phyloP scores from a whole-genome alignment of 2,888 invertebrate species.

The Acheta domesticus region DNA sequence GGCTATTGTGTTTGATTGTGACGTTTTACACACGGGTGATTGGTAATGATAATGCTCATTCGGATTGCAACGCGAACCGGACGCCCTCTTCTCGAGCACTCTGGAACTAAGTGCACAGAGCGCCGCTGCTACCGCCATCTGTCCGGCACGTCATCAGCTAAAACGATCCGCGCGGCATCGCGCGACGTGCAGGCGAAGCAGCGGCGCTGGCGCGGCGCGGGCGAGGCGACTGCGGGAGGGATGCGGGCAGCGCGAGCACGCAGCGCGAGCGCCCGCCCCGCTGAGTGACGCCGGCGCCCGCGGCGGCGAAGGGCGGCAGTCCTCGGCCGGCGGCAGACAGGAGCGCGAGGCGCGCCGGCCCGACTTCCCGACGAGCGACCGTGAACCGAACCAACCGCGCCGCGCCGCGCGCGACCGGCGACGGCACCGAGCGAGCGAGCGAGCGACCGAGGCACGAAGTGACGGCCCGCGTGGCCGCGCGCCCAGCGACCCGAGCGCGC shows the following conservation, averaged over 20 bases:
- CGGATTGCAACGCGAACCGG: too few species aligned
- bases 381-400: background rate
- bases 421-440: background rate
- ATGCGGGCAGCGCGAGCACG: background rate
- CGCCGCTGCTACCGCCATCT: too few species aligned
- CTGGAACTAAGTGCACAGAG: too few species aligned
- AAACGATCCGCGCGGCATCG: background rate
- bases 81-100: too few species aligned
- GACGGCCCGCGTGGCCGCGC: conserved; percentile 46
- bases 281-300: conserved; percentile 2
- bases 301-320: conserved; percentile 12
- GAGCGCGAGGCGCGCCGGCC: background rate
- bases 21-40: too few species aligned
- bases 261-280: background rate
- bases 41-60: too few species aligned
- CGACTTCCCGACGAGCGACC: conserved; percentile 2
- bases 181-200: background rate
- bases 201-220: background rate
- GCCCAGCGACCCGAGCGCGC: conserved; percentile 48
- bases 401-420: background rate
- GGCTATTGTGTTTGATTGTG: too few species aligned
- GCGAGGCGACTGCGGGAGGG: conserved; percentile 9
- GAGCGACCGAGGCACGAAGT: conserved; percentile 37
- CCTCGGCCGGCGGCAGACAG: background rate
- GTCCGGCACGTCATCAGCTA: too few species aligned